Base-by-base conservation (phyloP, 2,888 invertebrate genomes). In the Pachymerium ferrugineum region DNA sequence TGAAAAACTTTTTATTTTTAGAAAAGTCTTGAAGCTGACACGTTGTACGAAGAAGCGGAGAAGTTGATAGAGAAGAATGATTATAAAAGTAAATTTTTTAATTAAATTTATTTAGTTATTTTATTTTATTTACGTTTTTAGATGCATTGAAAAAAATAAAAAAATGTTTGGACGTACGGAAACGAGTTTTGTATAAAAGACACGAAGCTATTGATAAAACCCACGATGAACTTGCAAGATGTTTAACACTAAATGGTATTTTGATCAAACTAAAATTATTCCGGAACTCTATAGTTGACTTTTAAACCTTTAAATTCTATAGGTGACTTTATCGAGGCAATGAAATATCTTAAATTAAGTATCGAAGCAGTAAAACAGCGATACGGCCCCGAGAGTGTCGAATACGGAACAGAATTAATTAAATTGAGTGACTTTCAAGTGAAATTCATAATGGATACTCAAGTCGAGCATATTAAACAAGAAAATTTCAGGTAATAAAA, bases 331-430 rank as follows among this genome's bases (percentile, higher is more conserved):
- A 78, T 80, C 54, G 81, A 79, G 77, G 83, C 82, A 76, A 81
- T 83, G 54, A 77, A 79, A 3, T 83, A 82, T 77, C 78, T 90
- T 25, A 85, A 87, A 75, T 83, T 85, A 76, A 88, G 87, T 77
- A 82, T 90, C 2, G 82, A 84, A 35, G 86, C 86, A 22, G 82
- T 88, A 8, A 86, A 86, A 77, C 85, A 86, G 77, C 86, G 87
- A 77, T 90, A 85, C 80, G 90, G 90, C 0, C 82, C 83, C 0
- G 85, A 85, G 70, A 89, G 90, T 79, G 85, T 89, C 16, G 90
- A 90, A 80, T 83, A 88, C 35, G 88, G 87, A 0, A 86, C 88
- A 76, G 89, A 89, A 79, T 81, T 89, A 28, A 85, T 88, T 72
- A 89, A 89, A 79, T 83, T 88, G 22, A 85, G 87, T 0, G 88